phyloP scores from a whole-genome alignment of 2,888 invertebrate species.

The Mactromeris polynyma region DNA sequence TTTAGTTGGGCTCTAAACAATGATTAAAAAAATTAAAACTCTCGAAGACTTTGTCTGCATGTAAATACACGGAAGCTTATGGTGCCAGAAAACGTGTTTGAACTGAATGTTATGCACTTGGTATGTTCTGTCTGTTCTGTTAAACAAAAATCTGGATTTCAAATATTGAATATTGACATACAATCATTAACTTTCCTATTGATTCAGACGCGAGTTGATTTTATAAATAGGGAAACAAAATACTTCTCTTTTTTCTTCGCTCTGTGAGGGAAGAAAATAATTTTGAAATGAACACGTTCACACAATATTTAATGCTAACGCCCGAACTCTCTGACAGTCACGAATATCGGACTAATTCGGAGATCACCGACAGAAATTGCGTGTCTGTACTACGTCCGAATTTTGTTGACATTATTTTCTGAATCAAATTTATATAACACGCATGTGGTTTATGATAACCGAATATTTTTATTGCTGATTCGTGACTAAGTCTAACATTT shows the following conservation, averaged over 20 bases:
- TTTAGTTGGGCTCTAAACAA: too few relatives aligned
- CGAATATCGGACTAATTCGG: neutral
- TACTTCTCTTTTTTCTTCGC: neutral
- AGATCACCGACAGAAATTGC: neutral
- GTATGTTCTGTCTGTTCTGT: neutral
- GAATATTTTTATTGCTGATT: neutral
- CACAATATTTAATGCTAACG: neutral
- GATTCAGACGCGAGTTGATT: neutral
- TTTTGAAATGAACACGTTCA: conserved; percentile 1
- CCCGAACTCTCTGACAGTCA: neutral
- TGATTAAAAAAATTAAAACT: too few relatives aligned
- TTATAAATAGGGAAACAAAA: neutral
- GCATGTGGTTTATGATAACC: neutral
- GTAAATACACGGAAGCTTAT: too few relatives aligned
- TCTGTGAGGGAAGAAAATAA: neutral
- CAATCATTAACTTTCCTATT: neutral
- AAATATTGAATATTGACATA: neutral
- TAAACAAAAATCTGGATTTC: neutral
- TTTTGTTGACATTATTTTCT: neutral
- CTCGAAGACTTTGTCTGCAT: too few relatives aligned
- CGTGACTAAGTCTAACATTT: conserved; percentile 1
- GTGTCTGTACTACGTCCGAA: neutral
- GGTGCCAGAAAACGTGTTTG: too few relatives aligned
- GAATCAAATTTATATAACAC: neutral
- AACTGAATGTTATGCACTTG: neutral